phyloP scores from a whole-genome alignment of 2,113 vertebrate genomes.

The Amphilophus citrinellus region DNA sequence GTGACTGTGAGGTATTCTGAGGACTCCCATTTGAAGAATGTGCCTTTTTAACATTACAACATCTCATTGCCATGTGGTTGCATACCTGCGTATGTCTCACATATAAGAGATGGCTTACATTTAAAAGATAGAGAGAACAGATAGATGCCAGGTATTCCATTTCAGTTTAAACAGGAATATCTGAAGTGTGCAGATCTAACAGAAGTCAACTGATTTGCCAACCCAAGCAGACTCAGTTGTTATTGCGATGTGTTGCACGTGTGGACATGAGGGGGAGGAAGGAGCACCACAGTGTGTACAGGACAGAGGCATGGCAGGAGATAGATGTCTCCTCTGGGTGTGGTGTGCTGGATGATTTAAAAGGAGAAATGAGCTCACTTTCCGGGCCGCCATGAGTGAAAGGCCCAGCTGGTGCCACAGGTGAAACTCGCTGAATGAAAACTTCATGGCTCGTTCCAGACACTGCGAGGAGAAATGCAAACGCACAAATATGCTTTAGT shows the following conservation, averaged over 20 bases:
- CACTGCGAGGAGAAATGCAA: slow-evolving; percentile 81
- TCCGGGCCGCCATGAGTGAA: slow-evolving; percentile 95
- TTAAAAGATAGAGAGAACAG: not conserved
- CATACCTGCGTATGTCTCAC: not conserved
- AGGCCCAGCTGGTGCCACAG: slow-evolving; percentile 97
- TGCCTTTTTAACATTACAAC: not conserved
- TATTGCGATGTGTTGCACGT: not conserved
- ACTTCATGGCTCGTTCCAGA: slow-evolving; percentile 97
- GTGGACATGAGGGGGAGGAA: slow-evolving; percentile 6
- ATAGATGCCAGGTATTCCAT: not conserved
- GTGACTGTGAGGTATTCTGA: slow-evolving; percentile 3
- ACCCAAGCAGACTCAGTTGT: not conserved
- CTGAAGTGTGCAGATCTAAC: not conserved
- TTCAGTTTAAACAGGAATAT: not conserved
- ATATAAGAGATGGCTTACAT: not conserved
- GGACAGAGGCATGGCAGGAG: slow-evolving; percentile 23
- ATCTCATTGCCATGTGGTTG: not conserved
- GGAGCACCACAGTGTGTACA: not conserved
- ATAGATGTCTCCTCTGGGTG: slow-evolving; percentile 44
- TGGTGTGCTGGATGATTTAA: slow-evolving; percentile 36
- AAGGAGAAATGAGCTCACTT: slow-evolving; percentile 86
- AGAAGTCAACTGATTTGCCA: not conserved
- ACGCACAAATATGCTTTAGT: slow-evolving; percentile 7
- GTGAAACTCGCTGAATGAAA: slow-evolving; percentile 96
- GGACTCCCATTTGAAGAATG: not conserved